Conservation (phyloP, 35 echinoderm and acorn worm genomes). For the Lytechinus pictus region DNA sequence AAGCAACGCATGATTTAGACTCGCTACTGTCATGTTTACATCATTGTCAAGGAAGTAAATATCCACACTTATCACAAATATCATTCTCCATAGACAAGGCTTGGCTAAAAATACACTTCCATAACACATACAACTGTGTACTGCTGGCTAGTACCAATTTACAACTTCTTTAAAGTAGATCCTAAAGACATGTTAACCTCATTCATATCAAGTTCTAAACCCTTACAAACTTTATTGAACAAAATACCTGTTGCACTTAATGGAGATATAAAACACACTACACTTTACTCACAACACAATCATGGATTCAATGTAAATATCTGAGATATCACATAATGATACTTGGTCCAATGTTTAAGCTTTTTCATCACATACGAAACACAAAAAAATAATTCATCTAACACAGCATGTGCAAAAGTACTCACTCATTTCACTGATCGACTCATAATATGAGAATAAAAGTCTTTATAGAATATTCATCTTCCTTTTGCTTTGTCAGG, state of each 20-base stretch:
- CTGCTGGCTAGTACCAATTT: conserved; percentile 17
- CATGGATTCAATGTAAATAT: neutral
- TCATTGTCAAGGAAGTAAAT: neutral
- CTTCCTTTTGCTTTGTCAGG: conserved; percentile 30
- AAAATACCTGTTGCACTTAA: neutral
- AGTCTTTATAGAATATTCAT: neutral
- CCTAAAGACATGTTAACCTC: neutral
- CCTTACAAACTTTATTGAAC: neutral
- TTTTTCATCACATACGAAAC: neutral
- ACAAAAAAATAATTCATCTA: neutral
- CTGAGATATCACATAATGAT: neutral
- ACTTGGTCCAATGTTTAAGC: conserved; percentile 54
- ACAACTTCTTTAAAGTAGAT: neutral
- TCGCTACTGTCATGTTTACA: neutral
- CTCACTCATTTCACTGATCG: neutral
- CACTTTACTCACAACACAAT: neutral
- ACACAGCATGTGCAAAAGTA: neutral
- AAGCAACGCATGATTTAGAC: neutral
- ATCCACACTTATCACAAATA: neutral
- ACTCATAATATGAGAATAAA: conserved; percentile 31
- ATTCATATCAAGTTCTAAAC: neutral
- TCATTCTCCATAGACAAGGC: neutral
- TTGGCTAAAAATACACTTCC: neutral
- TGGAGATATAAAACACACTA: neutral
- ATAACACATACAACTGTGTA: neutral